Evolutionary conservation across 2,888 invertebrate genomes (phyloP).

Genomic region (Amphimallon solstitiale): DNA sequence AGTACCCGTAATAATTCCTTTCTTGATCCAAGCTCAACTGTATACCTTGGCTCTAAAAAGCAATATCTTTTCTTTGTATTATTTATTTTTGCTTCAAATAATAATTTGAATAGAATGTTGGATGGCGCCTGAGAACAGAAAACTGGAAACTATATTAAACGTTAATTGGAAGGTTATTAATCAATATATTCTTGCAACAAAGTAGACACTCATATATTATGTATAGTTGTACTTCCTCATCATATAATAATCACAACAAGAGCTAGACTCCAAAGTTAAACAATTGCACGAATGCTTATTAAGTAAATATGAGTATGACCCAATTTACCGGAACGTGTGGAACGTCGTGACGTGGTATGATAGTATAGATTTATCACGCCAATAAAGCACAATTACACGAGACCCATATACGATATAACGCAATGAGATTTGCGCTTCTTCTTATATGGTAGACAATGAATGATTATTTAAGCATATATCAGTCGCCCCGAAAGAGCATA

Average conservation of each 20-base stretch:
- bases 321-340: constrained; percentile 34
- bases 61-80: no score
- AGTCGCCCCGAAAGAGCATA: constrained; percentile 37
- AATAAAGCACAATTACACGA: constrained; percentile 44
- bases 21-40: no score
- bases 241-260: not conserved
- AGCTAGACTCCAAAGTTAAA: not conserved
- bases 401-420: constrained; percentile 40
- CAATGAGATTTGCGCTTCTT: constrained; percentile 40
- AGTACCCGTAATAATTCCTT: no score
- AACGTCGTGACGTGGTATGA: not conserved
- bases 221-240: no score
- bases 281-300: not conserved
- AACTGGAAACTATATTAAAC: no score
- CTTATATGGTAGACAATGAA: constrained; percentile 44
- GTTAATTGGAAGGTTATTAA: no score
- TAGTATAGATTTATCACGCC: constrained; percentile 41
- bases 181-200: no score
- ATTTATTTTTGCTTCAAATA: no score
- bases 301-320: constrained; percentile 40
- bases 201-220: no score
- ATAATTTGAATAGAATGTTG: no score
- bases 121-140: no score
- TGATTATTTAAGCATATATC: constrained; percentile 41
- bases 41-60: no score